These are phyloP conservation scores for Stigmatopora argus DNA, from an alignment of 2,113 vertebrate species.

Conservation along the genomic window DNA sequence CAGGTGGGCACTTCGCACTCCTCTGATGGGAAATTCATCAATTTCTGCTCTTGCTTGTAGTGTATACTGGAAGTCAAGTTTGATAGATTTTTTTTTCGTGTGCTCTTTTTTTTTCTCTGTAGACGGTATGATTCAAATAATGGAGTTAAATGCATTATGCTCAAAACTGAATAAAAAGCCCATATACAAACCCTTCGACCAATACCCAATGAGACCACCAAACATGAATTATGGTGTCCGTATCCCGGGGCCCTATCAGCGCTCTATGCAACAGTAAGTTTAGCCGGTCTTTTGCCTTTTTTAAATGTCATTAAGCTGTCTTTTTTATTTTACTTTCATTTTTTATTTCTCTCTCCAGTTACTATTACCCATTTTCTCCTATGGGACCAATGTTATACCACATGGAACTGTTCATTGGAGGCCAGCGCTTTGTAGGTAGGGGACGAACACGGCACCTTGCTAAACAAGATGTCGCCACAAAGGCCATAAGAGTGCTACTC, in stretches of 20 bases:
- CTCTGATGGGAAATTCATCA: not conserved
- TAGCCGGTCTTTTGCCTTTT: not conserved
- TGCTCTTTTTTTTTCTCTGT: constrained; percentile 33
- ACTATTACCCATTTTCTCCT: constrained; percentile 93
- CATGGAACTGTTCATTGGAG: constrained; percentile 93
- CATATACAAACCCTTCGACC: constrained; percentile 90
- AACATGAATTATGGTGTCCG: constrained; percentile 89
- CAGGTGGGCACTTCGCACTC: constrained; percentile 67
- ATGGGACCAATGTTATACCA: constrained; percentile 90
- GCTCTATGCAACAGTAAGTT: constrained; percentile 79
- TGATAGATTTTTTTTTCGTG: constrained; percentile 1
- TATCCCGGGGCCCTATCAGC: constrained; percentile 82
- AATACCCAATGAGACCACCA: constrained; percentile 89
- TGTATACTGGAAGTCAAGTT: not conserved
- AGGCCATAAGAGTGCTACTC: constrained; percentile 88
- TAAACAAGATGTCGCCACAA: constrained; percentile 90
- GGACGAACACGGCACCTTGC: constrained; percentile 91
- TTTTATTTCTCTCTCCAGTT: constrained; percentile 68
- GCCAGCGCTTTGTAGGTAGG: constrained; percentile 93
- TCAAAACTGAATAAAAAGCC: constrained; percentile 96
- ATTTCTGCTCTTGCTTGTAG: not conserved
- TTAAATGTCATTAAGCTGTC: not conserved
- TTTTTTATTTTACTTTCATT: not conserved
- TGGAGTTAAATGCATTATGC: constrained; percentile 93
- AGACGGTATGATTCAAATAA: constrained; percentile 89